Base-by-base conservation (phyloP, 2,888 invertebrate species). In the Dendrolimus pini region DNA sequence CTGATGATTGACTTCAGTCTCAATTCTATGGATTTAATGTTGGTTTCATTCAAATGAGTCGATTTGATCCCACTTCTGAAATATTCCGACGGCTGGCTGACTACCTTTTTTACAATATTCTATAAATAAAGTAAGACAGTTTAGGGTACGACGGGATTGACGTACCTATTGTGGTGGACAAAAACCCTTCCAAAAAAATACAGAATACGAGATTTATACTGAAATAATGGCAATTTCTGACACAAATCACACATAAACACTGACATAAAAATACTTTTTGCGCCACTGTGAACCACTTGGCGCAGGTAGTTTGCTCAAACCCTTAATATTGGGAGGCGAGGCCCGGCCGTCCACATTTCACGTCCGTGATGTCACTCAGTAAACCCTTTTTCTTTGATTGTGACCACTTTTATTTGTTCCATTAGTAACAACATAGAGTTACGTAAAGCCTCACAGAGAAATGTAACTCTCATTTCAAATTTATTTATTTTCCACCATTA, bases 391-490 rank as follows among this genome's bases (percentile, higher is more conserved):
- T 47, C 9, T 47, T 47, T 12, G 47, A 47, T 47, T 47, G 47
- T 47, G 47, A 47, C 47, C 47, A 47, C 47, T 47, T 47, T 47
- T 47, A 47, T 47, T 47, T 47, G 47, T 47, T 47, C 12, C 8
- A 9, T 47, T 10, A 67, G 56, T 60, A 47, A 47, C 2, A 9
- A 47, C 47, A 47, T 47, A 9, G 47, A 47, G 47, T 47, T 47
- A 47, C 47, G 47, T 47, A 47, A 56, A 56, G 54, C 47, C 47
- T 47, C 6, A 9, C 9, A 47, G 47, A 47, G 47, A 30, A 6
- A 30, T 30, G 3, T 30, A 30, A 30, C 30, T 6, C 30, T 77
- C 70, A 76, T 78, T 79, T 69, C 72, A 69, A 65, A 70, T 67
- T 65, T 64, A 61, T 60, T 60, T 18, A 18, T 18, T 3, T 18